A percentile compares a stretch with the other conserved stretches of the same genome.
Conservation (phyloP, 2,113 vertebrate species). For the Dasypus novemcinctus region DNA sequence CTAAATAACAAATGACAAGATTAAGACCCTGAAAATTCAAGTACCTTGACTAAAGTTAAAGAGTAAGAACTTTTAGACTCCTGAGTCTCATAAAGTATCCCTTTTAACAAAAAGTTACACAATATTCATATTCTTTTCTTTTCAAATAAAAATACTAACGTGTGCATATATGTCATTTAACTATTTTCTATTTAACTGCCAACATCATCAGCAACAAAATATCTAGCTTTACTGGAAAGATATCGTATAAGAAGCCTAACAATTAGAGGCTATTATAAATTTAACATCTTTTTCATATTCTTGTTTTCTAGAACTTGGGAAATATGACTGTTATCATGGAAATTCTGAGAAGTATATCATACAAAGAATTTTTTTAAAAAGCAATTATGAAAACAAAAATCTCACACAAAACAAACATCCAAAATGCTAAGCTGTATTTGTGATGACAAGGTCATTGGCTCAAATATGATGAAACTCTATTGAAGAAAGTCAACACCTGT, state of each 20-base stretch:
- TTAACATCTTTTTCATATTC: constrained; percentile 53
- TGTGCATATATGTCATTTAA: background rate
- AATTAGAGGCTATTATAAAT: constrained; percentile 31
- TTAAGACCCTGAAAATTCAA: constrained; percentile 44
- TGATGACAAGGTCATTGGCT: constrained; percentile 81
- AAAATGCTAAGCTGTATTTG: background rate
- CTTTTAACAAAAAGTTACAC: constrained; percentile 19
- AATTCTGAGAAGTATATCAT: constrained; percentile 32
- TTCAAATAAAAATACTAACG: background rate
- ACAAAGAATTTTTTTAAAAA: constrained; percentile 30
- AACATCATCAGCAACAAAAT: constrained; percentile 45
- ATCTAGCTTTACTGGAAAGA: background rate
- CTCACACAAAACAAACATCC: background rate
- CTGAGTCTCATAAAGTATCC: constrained; percentile 12
- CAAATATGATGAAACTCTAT: constrained; percentile 79
- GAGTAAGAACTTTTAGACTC: background rate
- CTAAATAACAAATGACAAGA: constrained; percentile 53
- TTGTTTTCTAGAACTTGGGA: constrained; percentile 65
- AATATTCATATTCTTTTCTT: constrained; percentile 31
- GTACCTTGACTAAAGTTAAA: constrained; percentile 1
- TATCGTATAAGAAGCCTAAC: constrained; percentile 21
- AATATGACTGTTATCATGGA: constrained; percentile 55
- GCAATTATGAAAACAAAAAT: background rate
- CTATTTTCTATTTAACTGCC: constrained; percentile 30
- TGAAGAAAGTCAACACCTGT: constrained; percentile 80